Conservation (phyloP, 2,797 vertebrate species). For the Catostomus latipinnis region DNA sequence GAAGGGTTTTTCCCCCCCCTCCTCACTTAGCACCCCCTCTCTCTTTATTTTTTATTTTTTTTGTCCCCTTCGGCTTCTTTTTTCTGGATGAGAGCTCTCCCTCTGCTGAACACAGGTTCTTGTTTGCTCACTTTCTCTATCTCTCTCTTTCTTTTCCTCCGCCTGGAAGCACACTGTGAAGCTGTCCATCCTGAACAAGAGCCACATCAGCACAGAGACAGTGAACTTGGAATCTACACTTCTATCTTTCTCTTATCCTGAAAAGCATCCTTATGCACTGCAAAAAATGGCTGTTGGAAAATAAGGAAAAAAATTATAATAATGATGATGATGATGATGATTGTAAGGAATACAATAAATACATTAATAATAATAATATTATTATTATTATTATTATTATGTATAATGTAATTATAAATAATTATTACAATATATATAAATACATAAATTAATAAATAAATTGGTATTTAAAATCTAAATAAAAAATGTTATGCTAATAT, state of each 20-base stretch:
- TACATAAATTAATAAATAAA: too few species aligned
- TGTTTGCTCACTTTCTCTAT: slow-evolving; percentile 66
- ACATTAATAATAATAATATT: too few species aligned
- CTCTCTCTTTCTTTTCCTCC: slow-evolving; percentile 41
- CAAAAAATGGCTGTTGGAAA: background rate
- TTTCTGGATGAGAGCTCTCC: slow-evolving; percentile 84
- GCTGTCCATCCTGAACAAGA: slow-evolving; percentile 58
- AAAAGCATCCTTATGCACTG: slow-evolving; percentile 9
- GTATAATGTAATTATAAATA: too few species aligned
- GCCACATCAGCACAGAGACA: slow-evolving; percentile 52
- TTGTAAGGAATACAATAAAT: too few species aligned
- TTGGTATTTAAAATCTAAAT: too few species aligned
- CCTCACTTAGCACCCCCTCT: slow-evolving; percentile 72
- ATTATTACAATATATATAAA: too few species aligned
- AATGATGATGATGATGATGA: too few species aligned
- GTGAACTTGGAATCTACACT: slow-evolving; percentile 10
- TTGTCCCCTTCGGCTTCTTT: slow-evolving; percentile 79
- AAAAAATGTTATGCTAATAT: too few species aligned
- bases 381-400: too few species aligned
- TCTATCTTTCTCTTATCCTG: slow-evolving; percentile 22
- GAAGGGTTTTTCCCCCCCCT: slow-evolving; percentile 63
- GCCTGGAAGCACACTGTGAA: slow-evolving; percentile 40
- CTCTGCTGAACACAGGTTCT: slow-evolving; percentile 82
- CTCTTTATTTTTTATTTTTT: slow-evolving; percentile 69
- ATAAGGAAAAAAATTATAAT: background rate